A percentile compares a stretch with the other conserved stretches of the same genome.
phyloP scores from a whole-genome alignment of 2,888 invertebrate genomes.

The Drosophila leonis region DNA sequence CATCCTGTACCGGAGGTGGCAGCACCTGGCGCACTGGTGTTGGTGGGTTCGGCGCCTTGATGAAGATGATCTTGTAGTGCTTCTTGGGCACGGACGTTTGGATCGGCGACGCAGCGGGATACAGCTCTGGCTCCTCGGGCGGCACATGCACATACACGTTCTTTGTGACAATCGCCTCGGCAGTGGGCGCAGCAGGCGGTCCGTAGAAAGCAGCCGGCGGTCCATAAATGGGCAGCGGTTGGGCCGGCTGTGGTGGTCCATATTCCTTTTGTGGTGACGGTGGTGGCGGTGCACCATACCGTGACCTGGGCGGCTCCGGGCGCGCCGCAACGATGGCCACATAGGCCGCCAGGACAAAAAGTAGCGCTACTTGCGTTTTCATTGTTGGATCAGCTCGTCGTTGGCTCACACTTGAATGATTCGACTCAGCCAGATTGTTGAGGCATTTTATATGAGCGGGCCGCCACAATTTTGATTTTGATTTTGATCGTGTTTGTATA shows the following conservation, averaged over 20 bases:
- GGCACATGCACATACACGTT: constrained; percentile 87
- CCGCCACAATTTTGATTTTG: constrained; percentile 13
- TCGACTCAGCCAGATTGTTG: constrained; percentile 61
- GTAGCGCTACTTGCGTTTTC: constrained; percentile 53
- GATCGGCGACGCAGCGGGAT: constrained; percentile 84
- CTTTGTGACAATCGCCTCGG: constrained; percentile 84
- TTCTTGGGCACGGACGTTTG: constrained; percentile 86
- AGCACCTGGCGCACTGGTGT: constrained; percentile 86
- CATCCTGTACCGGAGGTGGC: constrained; percentile 91
- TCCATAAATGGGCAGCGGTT: constrained; percentile 82
- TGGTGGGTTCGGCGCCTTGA: constrained; percentile 87
- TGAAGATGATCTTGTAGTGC: constrained; percentile 87
- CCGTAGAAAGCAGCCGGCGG: constrained; percentile 84
- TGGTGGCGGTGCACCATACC: constrained; percentile 82
- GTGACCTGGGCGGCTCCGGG: constrained; percentile 85
- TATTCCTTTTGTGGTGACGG: constrained; percentile 83
- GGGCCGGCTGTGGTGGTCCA: constrained; percentile 79
- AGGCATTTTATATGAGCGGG: constrained; percentile 60
- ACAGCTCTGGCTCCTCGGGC: constrained; percentile 86
- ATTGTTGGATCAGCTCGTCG: constrained; percentile 47
- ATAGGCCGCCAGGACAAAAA: constrained; percentile 82
- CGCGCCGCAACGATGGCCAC: constrained; percentile 85
- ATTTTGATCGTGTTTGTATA: constrained; percentile 53
- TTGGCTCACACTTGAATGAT: constrained; percentile 68
- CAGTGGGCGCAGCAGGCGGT: constrained; percentile 73